These are phyloP conservation scores for Nestor notabilis DNA, from an alignment of 2,113 vertebrate species.

Conservation along the genomic window DNA sequence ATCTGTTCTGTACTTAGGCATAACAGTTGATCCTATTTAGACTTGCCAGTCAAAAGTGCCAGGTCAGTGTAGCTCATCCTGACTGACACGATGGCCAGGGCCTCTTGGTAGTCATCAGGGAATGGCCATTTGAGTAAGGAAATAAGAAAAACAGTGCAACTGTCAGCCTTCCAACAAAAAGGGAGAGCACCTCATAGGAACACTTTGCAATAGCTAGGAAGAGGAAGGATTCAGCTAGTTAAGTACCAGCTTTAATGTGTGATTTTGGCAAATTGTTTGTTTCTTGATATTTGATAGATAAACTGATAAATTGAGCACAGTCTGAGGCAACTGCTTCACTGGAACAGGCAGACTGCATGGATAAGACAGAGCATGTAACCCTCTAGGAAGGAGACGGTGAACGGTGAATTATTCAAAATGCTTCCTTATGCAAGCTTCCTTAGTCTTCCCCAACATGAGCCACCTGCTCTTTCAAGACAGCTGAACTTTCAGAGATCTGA, in stretches of 20 bases:
- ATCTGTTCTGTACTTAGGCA: not conserved
- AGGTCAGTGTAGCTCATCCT: not conserved
- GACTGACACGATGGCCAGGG: not conserved
- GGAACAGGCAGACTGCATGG: not conserved
- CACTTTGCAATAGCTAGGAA: not conserved
- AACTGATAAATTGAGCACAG: not conserved
- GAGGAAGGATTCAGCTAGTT: not conserved
- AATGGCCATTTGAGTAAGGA: not conserved
- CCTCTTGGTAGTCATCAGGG: not conserved
- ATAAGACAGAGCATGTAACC: not conserved
- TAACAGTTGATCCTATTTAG: not conserved
- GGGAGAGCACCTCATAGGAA: not conserved
- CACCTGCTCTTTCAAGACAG: not conserved
- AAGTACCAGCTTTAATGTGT: not conserved
- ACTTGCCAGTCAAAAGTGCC: not conserved
- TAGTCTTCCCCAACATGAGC: not conserved
- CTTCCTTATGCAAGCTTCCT: not conserved
- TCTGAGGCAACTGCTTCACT: not conserved
- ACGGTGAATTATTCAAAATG: not conserved
- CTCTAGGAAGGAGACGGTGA: not conserved
- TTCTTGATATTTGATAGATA: not conserved
- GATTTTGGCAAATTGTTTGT: not conserved
- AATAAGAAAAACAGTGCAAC: not conserved
- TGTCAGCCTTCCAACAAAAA: not conserved
- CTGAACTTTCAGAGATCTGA: not conserved